Conservation (phyloP, 2,888 invertebrate genomes). For the Andrena hattorfiana region DNA sequence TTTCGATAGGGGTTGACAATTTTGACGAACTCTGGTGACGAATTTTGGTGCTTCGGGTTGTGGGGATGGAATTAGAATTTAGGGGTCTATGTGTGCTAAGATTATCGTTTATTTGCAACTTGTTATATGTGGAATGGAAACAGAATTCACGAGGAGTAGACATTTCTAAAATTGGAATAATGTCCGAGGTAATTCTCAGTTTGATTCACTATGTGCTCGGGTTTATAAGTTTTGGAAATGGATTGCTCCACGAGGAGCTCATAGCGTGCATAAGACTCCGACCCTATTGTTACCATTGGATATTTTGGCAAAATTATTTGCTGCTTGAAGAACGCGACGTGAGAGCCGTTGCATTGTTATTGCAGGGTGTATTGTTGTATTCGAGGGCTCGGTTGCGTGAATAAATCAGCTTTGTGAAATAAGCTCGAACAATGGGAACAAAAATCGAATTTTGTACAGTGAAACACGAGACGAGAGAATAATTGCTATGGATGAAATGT, state of each 20-base stretch:
- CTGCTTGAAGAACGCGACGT: background rate
- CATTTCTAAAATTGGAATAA: too few species aligned
- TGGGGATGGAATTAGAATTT: too few species aligned
- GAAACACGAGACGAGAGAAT: background rate
- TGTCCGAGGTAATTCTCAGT: too few species aligned
- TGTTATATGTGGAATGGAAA: too few species aligned
- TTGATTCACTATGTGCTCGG: too few species aligned
- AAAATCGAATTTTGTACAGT: background rate
- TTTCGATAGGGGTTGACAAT: too few species aligned
- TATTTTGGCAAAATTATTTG: constrained; percentile 14
- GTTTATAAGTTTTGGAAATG: constrained; percentile 2
- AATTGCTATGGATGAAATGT: background rate
- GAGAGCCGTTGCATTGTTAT: background rate
- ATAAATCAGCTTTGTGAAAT: constrained; percentile 12
- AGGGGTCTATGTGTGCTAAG: too few species aligned
- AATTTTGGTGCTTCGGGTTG: too few species aligned
- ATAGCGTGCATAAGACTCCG: background rate
- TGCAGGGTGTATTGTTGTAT: background rate
- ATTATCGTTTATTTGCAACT: too few species aligned
- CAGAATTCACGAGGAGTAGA: too few species aligned
- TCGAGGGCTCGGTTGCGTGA: background rate
- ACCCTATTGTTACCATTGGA: constrained; percentile 1
- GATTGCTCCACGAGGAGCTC: background rate
- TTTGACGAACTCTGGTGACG: too few species aligned
- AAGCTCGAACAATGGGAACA: background rate